Conservation (phyloP, 2,797 vertebrate genomes). For the Hypotaenidia okinawae region DNA sequence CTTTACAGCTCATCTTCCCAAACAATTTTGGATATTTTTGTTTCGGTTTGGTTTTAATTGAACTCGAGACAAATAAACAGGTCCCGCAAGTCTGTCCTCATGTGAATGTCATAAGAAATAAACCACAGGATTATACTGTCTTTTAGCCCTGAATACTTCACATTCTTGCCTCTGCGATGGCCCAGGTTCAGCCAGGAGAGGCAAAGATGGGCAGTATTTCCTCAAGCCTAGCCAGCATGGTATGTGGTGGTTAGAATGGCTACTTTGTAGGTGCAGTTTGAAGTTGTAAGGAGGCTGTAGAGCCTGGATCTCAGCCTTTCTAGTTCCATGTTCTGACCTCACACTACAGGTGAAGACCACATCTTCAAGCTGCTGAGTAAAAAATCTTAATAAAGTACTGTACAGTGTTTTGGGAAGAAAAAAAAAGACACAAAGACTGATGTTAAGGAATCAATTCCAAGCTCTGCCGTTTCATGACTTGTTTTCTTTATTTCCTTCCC, state of each 20-base stretch:
- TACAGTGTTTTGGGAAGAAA: not conserved
- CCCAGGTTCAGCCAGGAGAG: not conserved
- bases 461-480: not conserved
- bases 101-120: not conserved
- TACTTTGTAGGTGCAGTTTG: not conserved
- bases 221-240: rapidly evolving
- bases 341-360: not conserved
- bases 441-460: not conserved
- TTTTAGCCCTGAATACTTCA: not conserved
- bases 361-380: not conserved
- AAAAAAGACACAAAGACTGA: not conserved
- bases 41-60: not conserved
- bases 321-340: not conserved
- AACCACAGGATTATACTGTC: not conserved
- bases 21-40: not conserved
- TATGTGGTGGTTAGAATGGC: not conserved
- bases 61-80: not conserved
- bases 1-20: not conserved
- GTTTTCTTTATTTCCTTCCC: not conserved
- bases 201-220: not conserved
- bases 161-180: not conserved
- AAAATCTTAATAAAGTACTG: not conserved
- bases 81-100: not conserved
- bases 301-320: not conserved
- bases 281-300: not conserved